Percentiles rank a stretch among this genome's conserved stretches.
Conservation (phyloP, 64 coral and sea anemone species). For the Pachyseris speciosa region DNA sequence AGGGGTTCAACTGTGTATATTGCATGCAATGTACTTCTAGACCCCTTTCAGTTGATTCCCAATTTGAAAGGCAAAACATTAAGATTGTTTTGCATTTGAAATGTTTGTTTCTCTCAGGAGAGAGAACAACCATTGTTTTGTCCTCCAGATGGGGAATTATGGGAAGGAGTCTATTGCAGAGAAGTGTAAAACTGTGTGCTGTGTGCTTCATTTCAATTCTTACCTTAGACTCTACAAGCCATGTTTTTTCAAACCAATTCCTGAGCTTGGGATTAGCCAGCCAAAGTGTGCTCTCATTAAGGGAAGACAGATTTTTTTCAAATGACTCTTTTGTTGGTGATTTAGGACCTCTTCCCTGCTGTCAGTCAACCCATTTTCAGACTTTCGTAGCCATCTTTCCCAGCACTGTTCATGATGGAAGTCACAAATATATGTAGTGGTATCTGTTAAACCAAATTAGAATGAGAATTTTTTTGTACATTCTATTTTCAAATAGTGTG, state of each 20-base stretch:
- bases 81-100: too few species aligned
- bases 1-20: too few species aligned
- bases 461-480: not conserved
- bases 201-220: not conserved
- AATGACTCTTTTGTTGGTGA: slow-evolving; percentile 63
- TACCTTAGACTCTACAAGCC: slow-evolving; percentile 73
- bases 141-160: too few species aligned
- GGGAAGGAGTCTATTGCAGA: too few species aligned
- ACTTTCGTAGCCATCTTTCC: slow-evolving; percentile 74
- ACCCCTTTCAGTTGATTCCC: too few species aligned
- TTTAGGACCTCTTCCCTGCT: slow-evolving; percentile 69
- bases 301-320: slow-evolving; percentile 60
- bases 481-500: not conserved
- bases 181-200: not conserved
- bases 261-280: slow-evolving; percentile 63
- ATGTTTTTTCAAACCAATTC: slow-evolving; percentile 81
- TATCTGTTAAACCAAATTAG: slow-evolving; percentile 41
- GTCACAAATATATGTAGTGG: slow-evolving; percentile 81
- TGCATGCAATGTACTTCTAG: too few species aligned
- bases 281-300: slow-evolving; percentile 70
- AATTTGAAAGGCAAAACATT: too few species aligned
- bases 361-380: slow-evolving; percentile 62
- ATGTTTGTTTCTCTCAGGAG: too few species aligned
- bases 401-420: slow-evolving; percentile 80
- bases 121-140: too few species aligned